Base-by-base conservation (phyloP, 2,797 vertebrate species). In the Intellagama lesueurii region DNA sequence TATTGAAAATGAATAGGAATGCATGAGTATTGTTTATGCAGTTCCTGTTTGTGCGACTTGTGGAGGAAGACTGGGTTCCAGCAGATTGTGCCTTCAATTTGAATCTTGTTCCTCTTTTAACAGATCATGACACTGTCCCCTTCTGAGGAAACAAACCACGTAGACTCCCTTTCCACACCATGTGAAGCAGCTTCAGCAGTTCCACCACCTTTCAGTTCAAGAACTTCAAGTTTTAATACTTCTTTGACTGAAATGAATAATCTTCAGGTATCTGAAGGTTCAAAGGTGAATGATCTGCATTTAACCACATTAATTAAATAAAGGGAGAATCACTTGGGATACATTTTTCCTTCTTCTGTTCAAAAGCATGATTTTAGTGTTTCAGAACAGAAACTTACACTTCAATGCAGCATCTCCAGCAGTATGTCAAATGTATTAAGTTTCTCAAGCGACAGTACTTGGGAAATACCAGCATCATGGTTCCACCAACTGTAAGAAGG, bases 81-180 rank as follows among this genome's bases (percentile, higher is more conserved):
- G 77, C 35, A 49, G 66, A 64, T 32, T 78, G 24, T 40, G 35
- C 66, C 35, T 76, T 89, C 85, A 76, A 70, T n/a, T 72, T 47
- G 3, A 73, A 12, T 30, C 68, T 79, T 91, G 83, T 72, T 93
- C 78, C 90, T 94, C 75, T 96, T 88, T 81, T 96, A 97, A 85
- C 96, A 99, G 99, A 99, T 99, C 30, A 97, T 98, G 97, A 98
- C 97, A 91, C 98, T 99, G 40, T 99, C 99, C 88, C 99, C 99
- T n/a, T 98, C 98, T 32, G 99, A 99, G 89, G 98, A 99, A 95
- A 97, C 98, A 87, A 98, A 98, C 94, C 98, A 98, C 94, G 98
- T 98, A 30, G 98, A 99, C 91, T 98, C 98, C 49, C 97, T 99
- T 77, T 97, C 98, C 47, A 97, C 98, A 0, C 98, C 98, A 44